Evolutionary conservation across 2,797 vertebrate species (phyloP).

Genomic region (Acropternis orthonyx): DNA sequence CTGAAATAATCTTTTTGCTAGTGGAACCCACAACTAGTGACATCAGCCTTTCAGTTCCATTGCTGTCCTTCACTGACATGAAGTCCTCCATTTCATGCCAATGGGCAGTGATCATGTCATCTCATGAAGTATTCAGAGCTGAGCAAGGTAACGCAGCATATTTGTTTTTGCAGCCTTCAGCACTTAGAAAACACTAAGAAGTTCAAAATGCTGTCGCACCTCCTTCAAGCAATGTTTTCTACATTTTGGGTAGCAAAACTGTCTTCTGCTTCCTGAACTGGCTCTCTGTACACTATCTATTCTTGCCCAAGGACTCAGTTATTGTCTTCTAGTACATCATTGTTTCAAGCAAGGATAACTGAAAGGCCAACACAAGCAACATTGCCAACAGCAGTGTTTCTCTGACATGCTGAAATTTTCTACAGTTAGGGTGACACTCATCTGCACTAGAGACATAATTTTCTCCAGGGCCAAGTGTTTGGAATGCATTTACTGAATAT

Average conservation of each 20-base stretch:
- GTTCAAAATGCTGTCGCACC: not conserved
- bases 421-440: not conserved
- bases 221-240: not conserved
- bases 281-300: not conserved
- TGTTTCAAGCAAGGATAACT: constrained; percentile 9
- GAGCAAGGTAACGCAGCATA: not conserved
- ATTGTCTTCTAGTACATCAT: not conserved
- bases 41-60: not conserved
- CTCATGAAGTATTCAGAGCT: not conserved
- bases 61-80: not conserved
- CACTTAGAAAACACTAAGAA: not conserved
- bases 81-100: not conserved
- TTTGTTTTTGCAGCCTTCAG: not conserved
- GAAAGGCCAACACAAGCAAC: not conserved
- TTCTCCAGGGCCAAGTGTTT: not conserved
- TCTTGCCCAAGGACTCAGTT: not conserved
- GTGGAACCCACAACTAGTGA: not conserved
- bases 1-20: not conserved
- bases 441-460: not conserved
- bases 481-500: constrained; percentile 16
- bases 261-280: not conserved
- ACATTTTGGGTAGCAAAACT: not conserved
- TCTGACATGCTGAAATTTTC: constrained; percentile 18
- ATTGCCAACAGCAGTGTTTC: not conserved
- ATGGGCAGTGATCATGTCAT: not conserved